Evolutionary conservation across 1,140 invertebrate species (phyloP).

Genomic region (Popillia japonica): DNA sequence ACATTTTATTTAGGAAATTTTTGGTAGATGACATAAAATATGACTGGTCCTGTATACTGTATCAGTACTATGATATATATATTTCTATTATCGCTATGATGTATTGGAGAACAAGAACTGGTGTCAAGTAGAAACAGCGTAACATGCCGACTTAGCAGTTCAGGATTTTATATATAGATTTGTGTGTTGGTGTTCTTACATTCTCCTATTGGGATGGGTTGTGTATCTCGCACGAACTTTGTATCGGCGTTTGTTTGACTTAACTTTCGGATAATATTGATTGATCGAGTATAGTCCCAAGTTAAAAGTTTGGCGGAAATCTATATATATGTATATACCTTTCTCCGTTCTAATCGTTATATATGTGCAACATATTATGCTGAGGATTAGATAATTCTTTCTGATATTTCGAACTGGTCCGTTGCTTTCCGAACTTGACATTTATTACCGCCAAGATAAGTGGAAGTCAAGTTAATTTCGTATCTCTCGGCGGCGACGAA

Average conservation of each 20-base stretch:
- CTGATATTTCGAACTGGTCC: not conserved
- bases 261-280: conserved; percentile 15
- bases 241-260: conserved; percentile 13
- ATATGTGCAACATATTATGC: conserved; percentile 18
- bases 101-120: not conserved
- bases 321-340: not conserved
- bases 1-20: too few species aligned
- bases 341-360: not conserved
- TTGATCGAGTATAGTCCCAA: not conserved
- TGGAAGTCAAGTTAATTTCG: conserved; percentile 14
- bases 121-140: not conserved
- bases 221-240: conserved; percentile 1
- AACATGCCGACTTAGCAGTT: conserved; percentile 17
- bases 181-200: not conserved
- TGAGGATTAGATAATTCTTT: conserved; percentile 6
- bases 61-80: too few species aligned
- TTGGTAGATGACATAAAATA: too few species aligned
- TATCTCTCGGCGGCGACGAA: not conserved
- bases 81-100: not conserved
- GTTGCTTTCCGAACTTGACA: conserved; percentile 1
- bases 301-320: not conserved
- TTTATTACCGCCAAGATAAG: conserved; percentile 11
- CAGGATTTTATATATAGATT: conserved; percentile 1
- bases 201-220: not conserved
- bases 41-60: too few species aligned